A percentile compares a stretch with the other conserved stretches of the same genome.
Evolutionary conservation across 2,113 vertebrate species (phyloP).

Genomic region (Turdus rufiventris): DNA sequence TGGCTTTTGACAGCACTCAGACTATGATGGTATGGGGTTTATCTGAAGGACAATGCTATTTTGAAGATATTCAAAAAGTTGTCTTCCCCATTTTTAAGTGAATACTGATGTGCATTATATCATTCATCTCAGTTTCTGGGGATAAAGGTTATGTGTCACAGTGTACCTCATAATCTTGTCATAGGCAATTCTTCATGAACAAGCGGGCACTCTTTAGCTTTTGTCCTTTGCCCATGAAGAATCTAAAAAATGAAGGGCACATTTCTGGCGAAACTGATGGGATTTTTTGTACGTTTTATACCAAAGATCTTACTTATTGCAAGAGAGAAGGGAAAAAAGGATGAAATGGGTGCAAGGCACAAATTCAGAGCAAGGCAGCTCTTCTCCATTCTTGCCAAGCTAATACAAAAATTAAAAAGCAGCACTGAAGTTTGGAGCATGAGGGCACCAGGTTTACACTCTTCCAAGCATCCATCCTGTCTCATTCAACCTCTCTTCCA

Average conservation of each 20-base stretch:
- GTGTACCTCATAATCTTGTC: slow-evolving; percentile 2
- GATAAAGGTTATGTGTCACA: neutral
- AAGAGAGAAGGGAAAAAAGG: neutral
- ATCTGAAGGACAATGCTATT: neutral
- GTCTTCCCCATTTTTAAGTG: neutral
- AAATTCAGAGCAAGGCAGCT: neutral
- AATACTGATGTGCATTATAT: neutral
- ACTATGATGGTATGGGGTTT: neutral
- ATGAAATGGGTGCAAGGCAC: neutral
- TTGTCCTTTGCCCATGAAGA: neutral
- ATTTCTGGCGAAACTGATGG: neutral
- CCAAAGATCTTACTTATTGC: neutral
- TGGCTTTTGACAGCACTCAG: neutral
- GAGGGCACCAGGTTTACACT: neutral
- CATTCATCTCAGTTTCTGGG: neutral
- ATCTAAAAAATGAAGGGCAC: neutral
- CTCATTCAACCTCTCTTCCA: neutral
- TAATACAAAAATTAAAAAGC: neutral
- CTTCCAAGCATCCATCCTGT: neutral
- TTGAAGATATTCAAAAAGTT: neutral
- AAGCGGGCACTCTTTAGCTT: neutral
- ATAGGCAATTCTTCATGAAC: neutral
- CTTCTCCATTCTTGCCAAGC: neutral
- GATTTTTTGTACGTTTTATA: neutral
- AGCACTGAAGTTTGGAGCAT: neutral